Conservation (phyloP, 1,140 invertebrate species). For the Drosophila quadrilineata region DNA sequence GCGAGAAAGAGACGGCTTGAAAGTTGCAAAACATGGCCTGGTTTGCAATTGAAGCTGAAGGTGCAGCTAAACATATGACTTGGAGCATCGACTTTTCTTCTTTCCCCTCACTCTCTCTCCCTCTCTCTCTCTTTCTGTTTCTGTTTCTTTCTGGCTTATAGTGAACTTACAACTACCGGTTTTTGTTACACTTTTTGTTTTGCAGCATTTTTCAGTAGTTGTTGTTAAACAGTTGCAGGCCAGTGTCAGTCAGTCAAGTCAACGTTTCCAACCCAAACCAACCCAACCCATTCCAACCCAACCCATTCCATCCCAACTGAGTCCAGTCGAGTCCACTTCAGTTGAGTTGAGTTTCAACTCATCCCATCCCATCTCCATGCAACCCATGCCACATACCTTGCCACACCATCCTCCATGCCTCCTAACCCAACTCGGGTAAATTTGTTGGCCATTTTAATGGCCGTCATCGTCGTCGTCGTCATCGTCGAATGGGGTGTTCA, state of each 20-base stretch:
- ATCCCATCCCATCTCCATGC: too few species aligned
- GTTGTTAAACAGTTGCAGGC: too few species aligned
- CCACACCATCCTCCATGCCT: background rate
- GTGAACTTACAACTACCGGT: slow-evolving; percentile 61
- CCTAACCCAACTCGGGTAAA: slow-evolving; percentile 34
- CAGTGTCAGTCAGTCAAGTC: slow-evolving; percentile 35
- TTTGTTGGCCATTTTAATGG: slow-evolving; percentile 77
- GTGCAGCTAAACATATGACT: slow-evolving; percentile 3
- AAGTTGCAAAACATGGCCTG: slow-evolving; percentile 20
- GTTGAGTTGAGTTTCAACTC: too few species aligned
- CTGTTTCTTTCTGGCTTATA: slow-evolving; percentile 43
- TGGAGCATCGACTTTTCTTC: slow-evolving; percentile 2
- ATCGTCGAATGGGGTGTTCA: slow-evolving; percentile 54
- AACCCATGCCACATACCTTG: background rate
- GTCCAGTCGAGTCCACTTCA: too few species aligned
- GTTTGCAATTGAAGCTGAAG: slow-evolving; percentile 19
- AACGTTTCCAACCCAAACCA: too few species aligned
- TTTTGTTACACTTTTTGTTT: slow-evolving; percentile 26
- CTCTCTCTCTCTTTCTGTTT: too few species aligned
- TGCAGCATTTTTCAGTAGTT: slow-evolving; percentile 58
- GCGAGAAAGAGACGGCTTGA: too few species aligned
- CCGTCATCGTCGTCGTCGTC: slow-evolving; percentile 27
- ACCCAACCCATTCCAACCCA: slow-evolving; percentile 15
- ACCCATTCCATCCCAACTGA: too few species aligned
- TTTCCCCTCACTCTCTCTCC: too few species aligned